phyloP scores from a whole-genome alignment of 2,113 vertebrate species.

The Microcebus lehilahytsara region DNA sequence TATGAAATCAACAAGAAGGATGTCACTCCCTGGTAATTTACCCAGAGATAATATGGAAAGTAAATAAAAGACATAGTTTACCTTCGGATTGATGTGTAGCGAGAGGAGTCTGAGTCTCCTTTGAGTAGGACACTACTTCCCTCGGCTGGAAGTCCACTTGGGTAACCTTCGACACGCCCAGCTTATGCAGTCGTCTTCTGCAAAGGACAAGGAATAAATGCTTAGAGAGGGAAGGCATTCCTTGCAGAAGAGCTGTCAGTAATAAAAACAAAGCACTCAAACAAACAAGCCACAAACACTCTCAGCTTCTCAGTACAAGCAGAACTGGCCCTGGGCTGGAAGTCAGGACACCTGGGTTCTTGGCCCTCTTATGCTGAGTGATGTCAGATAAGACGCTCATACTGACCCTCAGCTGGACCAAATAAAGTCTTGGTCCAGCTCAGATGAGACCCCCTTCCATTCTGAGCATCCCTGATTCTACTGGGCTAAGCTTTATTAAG shows the following conservation, averaged over 20 bases:
- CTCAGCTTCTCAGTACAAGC: not conserved
- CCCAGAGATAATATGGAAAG: not conserved
- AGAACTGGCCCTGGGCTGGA: not conserved
- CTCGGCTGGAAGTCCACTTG: slow-evolving; percentile 97
- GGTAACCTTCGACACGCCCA: slow-evolving; percentile 95
- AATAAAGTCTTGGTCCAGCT: not conserved
- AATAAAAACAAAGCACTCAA: not conserved
- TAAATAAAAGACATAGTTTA: slow-evolving; percentile 63
- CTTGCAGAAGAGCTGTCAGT: not conserved
- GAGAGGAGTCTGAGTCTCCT: slow-evolving; percentile 96
- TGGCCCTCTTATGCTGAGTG: not conserved
- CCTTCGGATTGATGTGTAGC: slow-evolving; percentile 93
- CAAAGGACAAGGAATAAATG: slow-evolving; percentile 23
- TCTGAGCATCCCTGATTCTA: not conserved
- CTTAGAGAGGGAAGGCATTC: not conserved
- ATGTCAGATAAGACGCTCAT: not conserved
- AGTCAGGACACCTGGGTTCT: not conserved
- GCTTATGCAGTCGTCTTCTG: slow-evolving; percentile 92
- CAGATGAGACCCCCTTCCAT: not conserved
- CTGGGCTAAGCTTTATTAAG: not conserved
- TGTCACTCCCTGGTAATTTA: not conserved
- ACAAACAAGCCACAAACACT: not conserved
- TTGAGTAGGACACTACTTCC: slow-evolving; percentile 95
- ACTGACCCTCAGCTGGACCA: not conserved
- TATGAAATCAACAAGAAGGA: not conserved